Evolutionary conservation across 2,888 invertebrate species (phyloP), one percentile per base, ranked within the genome.

Genomic region (Arctia plantaginis): DNA sequence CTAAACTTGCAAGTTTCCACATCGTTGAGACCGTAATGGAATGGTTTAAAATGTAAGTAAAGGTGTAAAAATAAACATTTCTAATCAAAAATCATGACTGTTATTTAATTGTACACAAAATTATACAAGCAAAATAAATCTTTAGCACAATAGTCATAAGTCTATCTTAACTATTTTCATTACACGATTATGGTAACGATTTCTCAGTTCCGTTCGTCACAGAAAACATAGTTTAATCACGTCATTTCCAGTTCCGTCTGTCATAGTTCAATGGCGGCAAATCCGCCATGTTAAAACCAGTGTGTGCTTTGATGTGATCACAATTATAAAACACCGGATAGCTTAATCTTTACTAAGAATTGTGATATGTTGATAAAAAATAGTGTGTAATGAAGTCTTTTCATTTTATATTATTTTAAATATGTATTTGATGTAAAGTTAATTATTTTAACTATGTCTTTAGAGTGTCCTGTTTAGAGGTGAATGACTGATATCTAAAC

Each of bases 161-260:
- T 59, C 30, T 30, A 12, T 30, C 7, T 30, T 62, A 15, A 62
- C 15, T 8, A 55, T 55, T n/a, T 55, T 55, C 23, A 12, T 39
- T 39, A 73, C 66, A 71, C 75, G 73, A n/a, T n/a, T n/a, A n/a
- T n/a, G 27, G 41, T 82, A 82, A 82, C 75, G 71, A 71, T 65
- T 73, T 66, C 0, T 59, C 73, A 77, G 82, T 82, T 82, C 83
- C 83, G 83, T 72, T 77, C 78, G 82, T 80, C 78, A 78, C 81
- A 84, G 77, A 82, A 78, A 83, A 82, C 72, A 80, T 82, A 82
- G 73, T 84, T 78, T 84, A 77, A 84, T 84, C 75, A 78, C 80
- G 81, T 78, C 74, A 84, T 84, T 84, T 82, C 84, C 83, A 84
- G 83, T 84, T 84, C 84, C 83, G 79, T 71, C 75, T 81, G 83